Evolutionary conservation across 2,113 vertebrate species (phyloP), one percentile per base, ranked within the genome.

Genomic region (Chloropsis cyanopogon): DNA sequence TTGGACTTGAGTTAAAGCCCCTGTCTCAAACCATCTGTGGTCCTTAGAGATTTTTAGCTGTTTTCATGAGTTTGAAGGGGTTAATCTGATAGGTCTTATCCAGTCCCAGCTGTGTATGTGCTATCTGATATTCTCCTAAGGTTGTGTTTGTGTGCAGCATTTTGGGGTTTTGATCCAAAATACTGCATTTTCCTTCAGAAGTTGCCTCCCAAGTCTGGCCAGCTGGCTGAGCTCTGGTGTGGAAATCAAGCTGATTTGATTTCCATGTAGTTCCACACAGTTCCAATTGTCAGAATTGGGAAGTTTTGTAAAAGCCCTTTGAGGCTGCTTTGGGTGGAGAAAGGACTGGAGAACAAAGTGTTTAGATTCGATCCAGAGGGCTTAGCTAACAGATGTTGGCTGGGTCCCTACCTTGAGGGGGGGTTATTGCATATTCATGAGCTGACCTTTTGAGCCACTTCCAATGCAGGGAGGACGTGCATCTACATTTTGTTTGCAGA

Each of bases 391-490:
- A 96, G 93, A 95, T 91, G 86, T 71, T 94, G 79, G 29, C 63
- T 47, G 39, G 49, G 56, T 64, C 71, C 56, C 65, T 81, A 6
- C 54, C 82, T 78, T 28, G 65, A 69, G 77, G 52, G 52, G 19
- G 68, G 25, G 57, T 77, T 59, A 25, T 65, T 94, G 29, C 73
- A 94, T 95, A 93, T 95, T 95, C 92, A 96, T 95, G 39, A 91
- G 52, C 61, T 96, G 96, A 91, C 82, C 93, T 95, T 97, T 96
- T 72, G 60, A 82, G 76, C 60, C 64, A 50, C 61, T 90, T 85
- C 66, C 65, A 72, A 7, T 89, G 52, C 68, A 79, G 81, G 39
- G 82, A 86, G 63, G 70, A 93, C 0, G 0, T 31, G 37, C 60
- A 72, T 75, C 83, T 90, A 61, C 72, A 70, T 82, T 89, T 93